Percentiles rank a stretch among this genome's conserved stretches.
Conservation (phyloP, 2,888 invertebrate genomes). For the Argyra leucocephala region DNA sequence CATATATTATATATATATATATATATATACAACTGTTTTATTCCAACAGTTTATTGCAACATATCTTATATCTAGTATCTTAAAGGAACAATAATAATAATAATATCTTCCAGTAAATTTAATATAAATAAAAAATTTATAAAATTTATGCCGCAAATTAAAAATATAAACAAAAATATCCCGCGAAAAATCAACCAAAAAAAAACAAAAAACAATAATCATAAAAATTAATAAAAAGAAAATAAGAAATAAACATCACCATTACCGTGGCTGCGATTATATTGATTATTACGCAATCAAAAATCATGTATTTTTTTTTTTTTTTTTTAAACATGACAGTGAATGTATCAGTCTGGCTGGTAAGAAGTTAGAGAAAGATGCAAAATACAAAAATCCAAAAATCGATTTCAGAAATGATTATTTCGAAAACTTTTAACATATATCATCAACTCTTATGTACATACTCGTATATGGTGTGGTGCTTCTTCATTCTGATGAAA, state of each 20-base stretch:
- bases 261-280: not conserved
- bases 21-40: not conserved
- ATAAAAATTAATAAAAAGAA: too few relatives aligned
- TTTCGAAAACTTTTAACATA: not conserved
- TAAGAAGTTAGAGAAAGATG: not conserved
- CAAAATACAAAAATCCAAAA: not conserved
- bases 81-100: too few relatives aligned
- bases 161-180: not conserved
- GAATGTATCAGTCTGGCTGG: too few relatives aligned
- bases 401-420: not conserved
- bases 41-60: not conserved
- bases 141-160: constrained; percentile 6
- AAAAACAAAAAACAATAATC: not conserved
- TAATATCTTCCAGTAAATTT: not conserved
- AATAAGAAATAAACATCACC: too few relatives aligned
- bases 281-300: not conserved
- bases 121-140: not conserved
- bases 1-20: not conserved
- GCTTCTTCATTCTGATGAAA: not conserved
- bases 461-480: not conserved
- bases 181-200: not conserved
- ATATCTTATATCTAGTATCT: not conserved
- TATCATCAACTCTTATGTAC: not conserved
- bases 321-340: not conserved
- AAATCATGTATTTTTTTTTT: not conserved